Conservation (phyloP, 2,113 vertebrate species). For the Ptychochromis oligacanthus region DNA sequence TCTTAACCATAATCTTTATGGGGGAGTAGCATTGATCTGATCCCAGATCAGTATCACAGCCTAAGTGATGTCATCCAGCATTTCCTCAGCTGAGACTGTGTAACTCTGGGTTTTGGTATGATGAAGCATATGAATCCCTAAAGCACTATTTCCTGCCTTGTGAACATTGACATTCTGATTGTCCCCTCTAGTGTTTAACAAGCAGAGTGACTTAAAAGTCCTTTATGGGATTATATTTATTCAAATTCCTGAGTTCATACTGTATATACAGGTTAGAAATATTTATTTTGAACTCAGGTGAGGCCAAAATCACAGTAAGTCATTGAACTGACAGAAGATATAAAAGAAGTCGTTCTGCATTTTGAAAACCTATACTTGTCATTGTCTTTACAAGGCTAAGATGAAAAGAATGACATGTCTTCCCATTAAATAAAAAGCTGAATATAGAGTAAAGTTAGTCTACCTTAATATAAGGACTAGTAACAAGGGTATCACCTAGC, state of each 20-base stretch:
- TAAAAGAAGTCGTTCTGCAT: background rate
- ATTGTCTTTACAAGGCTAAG: background rate
- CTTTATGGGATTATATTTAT: background rate
- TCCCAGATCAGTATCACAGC: conserved; percentile 38
- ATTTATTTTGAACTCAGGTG: background rate
- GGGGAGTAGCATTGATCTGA: conserved; percentile 59
- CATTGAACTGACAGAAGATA: background rate
- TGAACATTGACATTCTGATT: background rate
- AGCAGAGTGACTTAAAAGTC: background rate
- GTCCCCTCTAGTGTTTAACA: background rate
- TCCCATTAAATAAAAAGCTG: background rate
- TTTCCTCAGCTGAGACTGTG: background rate
- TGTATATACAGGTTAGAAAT: background rate
- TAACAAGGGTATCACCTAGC: background rate
- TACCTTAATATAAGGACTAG: background rate
- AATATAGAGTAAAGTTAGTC: background rate
- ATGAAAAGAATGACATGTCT: background rate
- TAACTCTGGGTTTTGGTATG: background rate
- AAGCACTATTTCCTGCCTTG: background rate
- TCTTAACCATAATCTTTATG: conserved; percentile 61
- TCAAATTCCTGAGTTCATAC: background rate
- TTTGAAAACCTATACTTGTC: background rate
- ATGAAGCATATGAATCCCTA: background rate
- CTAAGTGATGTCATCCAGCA: background rate
- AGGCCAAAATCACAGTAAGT: background rate